Evolutionary conservation across 2,113 vertebrate genomes (phyloP).

Genomic region (Cettia cetti): DNA sequence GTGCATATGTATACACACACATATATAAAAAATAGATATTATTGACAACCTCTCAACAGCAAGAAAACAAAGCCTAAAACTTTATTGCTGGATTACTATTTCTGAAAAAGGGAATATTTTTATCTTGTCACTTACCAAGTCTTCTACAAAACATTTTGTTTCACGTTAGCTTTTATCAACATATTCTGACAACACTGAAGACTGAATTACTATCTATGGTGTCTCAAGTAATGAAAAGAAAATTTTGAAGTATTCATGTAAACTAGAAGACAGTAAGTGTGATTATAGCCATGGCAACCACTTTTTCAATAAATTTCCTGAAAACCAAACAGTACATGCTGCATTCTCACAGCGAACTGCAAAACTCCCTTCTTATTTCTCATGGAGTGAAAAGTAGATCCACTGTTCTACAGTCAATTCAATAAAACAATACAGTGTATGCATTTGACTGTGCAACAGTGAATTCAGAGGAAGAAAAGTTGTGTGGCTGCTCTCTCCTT

Average conservation of each 20-base stretch:
- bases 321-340: not conserved
- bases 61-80: not conserved
- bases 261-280: not conserved
- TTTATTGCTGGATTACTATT: not conserved
- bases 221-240: not conserved
- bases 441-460: not conserved
- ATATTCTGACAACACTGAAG: not conserved
- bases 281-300: not conserved
- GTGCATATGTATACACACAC: not conserved
- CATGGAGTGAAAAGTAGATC: not conserved
- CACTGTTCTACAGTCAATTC: not conserved
- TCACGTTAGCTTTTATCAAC: not conserved
- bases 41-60: not conserved
- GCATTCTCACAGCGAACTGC: not conserved
- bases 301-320: not conserved
- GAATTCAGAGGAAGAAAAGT: not conserved
- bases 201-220: not conserved
- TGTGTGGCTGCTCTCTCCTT: not conserved
- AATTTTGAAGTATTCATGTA: not conserved
- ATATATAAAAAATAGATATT: not conserved
- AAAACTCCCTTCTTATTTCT: not conserved
- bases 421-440: not conserved
- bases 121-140: not conserved
- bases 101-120: not conserved
- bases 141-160: not conserved